These are phyloP conservation scores for Thecocarcelia acutangulata DNA, from an alignment of 2,888 invertebrate species.

Conservation along the genomic window DNA sequence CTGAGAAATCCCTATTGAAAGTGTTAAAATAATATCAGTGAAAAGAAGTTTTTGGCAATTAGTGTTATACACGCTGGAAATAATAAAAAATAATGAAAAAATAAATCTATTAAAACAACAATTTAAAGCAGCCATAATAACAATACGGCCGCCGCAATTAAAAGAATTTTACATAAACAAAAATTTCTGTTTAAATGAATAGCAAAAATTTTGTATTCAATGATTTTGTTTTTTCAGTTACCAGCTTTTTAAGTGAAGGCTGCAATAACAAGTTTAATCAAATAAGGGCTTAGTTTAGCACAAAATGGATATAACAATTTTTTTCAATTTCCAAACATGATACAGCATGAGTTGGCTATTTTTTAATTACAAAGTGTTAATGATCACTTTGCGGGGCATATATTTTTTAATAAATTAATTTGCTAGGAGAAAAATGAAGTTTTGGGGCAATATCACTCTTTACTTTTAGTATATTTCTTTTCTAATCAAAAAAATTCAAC, in stretches of 20 bases:
- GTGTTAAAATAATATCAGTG: slow-evolving; percentile 58
- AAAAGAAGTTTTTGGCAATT: slow-evolving; percentile 56
- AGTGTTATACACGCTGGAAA: slow-evolving; percentile 41
- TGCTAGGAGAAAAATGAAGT: too few species aligned
- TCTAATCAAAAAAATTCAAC: too few species aligned
- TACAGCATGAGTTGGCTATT: slow-evolving; percentile 24
- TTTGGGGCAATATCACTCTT: too few species aligned
- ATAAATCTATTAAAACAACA: slow-evolving; percentile 1
- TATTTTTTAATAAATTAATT: too few species aligned
- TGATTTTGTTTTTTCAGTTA: slow-evolving; percentile 37
- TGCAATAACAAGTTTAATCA: slow-evolving; percentile 57
- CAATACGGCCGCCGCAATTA: neutral
- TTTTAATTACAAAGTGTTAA: neutral
- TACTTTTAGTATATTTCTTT: too few species aligned
- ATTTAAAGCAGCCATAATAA: neutral
- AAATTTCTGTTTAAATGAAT: neutral
- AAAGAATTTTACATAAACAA: slow-evolving; percentile 1
- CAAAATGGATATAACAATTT: slow-evolving; percentile 1
- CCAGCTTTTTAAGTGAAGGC: slow-evolving; percentile 54
- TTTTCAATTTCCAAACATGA: slow-evolving; percentile 50
- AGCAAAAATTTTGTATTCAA: neutral
- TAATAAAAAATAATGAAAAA: neutral
- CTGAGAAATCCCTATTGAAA: slow-evolving; percentile 19
- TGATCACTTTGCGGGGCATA: neutral
- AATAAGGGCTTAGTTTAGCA: neutral